A percentile compares a stretch with the other conserved stretches of the same genome.
phyloP scores from a whole-genome alignment of 2,113 vertebrate species.

The Neoarius graeffei region DNA sequence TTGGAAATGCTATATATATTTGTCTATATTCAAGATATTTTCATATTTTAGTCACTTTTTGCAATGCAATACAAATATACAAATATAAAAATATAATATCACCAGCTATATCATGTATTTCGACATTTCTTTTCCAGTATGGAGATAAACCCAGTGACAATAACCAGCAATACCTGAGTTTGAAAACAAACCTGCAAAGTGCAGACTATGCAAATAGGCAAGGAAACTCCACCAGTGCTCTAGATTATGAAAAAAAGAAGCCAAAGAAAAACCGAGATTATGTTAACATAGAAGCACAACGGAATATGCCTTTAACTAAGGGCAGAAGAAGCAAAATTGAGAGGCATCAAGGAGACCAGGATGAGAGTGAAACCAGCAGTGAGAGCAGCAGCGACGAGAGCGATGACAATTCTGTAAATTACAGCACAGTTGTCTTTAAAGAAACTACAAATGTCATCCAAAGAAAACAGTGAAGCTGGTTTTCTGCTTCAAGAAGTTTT shows the following conservation, averaged over 20 bases:
- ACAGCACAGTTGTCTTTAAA: conserved; percentile 40
- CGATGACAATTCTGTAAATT: conserved; percentile 24
- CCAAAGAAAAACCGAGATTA: conserved; percentile 27
- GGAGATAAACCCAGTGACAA: not conserved
- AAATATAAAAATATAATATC: not conserved
- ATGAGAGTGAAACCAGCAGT: conserved; percentile 6
- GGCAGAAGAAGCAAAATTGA: not conserved
- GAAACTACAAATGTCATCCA: not conserved
- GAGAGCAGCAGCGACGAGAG: conserved; percentile 32
- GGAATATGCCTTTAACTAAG: not conserved
- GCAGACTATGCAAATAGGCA: conserved; percentile 33
- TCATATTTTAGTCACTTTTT: not conserved
- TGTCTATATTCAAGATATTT: not conserved
- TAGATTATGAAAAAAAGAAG: not conserved
- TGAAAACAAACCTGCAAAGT: not conserved
- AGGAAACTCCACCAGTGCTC: not conserved
- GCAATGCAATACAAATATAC: not conserved
- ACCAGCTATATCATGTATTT: not conserved
- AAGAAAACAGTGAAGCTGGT: not conserved
- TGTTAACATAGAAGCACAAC: conserved; percentile 22
- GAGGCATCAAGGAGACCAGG: not conserved
- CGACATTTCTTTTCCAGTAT: conserved; percentile 40
- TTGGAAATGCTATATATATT: not conserved
- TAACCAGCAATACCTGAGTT: not conserved
- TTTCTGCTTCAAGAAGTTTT: not conserved